Percentiles rank a stretch among this genome's conserved stretches.
phyloP scores from a whole-genome alignment of 2,797 vertebrate species.

The Helostoma temminkii region DNA sequence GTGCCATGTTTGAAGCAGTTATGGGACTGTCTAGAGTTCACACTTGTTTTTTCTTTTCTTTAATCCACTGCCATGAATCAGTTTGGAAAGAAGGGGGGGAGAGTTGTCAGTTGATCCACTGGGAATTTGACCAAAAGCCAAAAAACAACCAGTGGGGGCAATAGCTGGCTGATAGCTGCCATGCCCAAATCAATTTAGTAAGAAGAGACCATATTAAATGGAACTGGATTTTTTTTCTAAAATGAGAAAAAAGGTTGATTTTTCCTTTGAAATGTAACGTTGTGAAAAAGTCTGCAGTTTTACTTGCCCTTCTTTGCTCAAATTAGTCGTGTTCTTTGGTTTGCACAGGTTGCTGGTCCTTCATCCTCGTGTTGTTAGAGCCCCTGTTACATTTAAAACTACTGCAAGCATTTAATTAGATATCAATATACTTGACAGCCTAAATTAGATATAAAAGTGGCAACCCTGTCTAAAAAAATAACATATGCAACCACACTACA shows the following conservation, averaged over 20 bases:
- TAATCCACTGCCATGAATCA: conserved; percentile 62
- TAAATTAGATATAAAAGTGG: too few species aligned
- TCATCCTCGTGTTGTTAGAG: too few species aligned
- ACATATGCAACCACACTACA: too few species aligned
- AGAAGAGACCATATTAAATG: conserved; percentile 30
- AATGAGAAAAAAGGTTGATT: conserved; percentile 3
- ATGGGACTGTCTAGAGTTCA: conserved; percentile 66
- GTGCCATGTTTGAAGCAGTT: conserved; percentile 52
- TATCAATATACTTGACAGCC: too few species aligned
- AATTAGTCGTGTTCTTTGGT: too few species aligned
- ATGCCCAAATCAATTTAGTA: conserved; percentile 43
- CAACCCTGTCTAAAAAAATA: too few species aligned
- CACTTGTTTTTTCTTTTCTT: conserved; percentile 62
- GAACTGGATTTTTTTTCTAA: conserved; percentile 4
- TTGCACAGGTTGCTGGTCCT: too few species aligned
- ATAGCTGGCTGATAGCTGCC: conserved; percentile 33
- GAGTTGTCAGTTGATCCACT: conserved; percentile 50
- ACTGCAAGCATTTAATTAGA: too few species aligned
- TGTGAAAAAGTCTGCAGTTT: too few species aligned
- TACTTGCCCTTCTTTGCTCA: too few species aligned
- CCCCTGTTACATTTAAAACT: too few species aligned
- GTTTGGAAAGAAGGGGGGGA: conserved; percentile 34
- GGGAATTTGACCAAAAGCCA: conserved; percentile 57
- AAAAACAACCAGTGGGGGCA: conserved; percentile 38
- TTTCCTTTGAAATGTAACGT: too few species aligned